Evolutionary conservation across 2,888 invertebrate species (phyloP).

Genomic region (Netelia virgata): DNA sequence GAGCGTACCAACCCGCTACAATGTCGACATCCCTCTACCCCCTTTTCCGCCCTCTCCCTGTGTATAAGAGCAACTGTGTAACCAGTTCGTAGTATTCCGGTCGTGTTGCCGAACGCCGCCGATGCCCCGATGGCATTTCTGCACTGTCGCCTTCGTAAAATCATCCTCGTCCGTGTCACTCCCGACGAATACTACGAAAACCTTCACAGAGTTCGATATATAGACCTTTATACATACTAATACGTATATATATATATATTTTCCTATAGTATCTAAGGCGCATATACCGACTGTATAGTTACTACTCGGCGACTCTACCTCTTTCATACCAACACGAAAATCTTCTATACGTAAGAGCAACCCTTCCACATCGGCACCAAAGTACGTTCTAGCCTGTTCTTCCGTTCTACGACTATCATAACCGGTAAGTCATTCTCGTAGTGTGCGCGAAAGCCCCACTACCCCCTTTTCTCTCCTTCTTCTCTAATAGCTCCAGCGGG

Average conservation of each 20-base stretch:
- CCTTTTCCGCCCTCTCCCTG: slow-evolving; percentile 1
- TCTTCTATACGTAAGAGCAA: neutral
- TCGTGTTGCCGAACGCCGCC: slow-evolving; percentile 33
- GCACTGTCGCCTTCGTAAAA: slow-evolving; percentile 44
- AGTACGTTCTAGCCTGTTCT: slow-evolving; percentile 22
- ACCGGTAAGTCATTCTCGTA: slow-evolving; percentile 16
- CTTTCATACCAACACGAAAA: slow-evolving; percentile 6
- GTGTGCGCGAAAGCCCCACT: neutral
- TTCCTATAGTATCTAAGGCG: neutral
- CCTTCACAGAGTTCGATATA: slow-evolving; percentile 12
- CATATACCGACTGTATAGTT: slow-evolving; percentile 15
- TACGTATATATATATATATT: too few species aligned
- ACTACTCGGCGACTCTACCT: slow-evolving; percentile 13
- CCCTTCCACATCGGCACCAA: slow-evolving; percentile 36
- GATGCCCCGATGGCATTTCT: slow-evolving; percentile 43
- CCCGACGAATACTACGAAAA: slow-evolving; percentile 22
- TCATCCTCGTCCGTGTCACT: slow-evolving; percentile 41
- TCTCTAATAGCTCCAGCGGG: slow-evolving; percentile 20
- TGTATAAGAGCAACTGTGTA: slow-evolving; percentile 36
- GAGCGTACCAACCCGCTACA: slow-evolving; percentile 41
- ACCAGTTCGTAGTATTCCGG: slow-evolving; percentile 28
- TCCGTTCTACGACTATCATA: neutral
- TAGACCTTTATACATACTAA: slow-evolving; percentile 7
- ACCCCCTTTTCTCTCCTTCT: neutral
- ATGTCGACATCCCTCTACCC: slow-evolving; percentile 22